phyloP scores from a whole-genome alignment of 2,797 vertebrate species.

The Pangasius sanitwongsei region DNA sequence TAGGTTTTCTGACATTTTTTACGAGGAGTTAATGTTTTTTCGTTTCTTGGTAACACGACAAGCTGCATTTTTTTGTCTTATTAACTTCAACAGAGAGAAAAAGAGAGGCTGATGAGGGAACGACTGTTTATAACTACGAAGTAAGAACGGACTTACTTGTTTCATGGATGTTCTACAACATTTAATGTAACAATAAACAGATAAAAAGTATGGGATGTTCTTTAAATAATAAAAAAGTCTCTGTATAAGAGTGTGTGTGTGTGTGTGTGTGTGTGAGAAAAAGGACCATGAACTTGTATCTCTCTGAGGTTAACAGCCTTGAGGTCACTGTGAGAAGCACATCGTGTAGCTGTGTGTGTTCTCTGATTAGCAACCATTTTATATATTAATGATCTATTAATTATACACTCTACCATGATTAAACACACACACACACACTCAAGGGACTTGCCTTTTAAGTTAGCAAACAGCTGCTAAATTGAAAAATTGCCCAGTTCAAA shows the following conservation, averaged over 20 bases:
- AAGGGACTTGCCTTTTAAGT: not conserved
- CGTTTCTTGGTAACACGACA: too few relatives aligned
- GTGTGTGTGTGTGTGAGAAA: not conserved
- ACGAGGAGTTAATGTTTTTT: too few relatives aligned
- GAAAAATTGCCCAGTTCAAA: not conserved
- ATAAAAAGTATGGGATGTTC: too few relatives aligned
- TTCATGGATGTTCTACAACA: too few relatives aligned
- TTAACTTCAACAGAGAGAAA: too few relatives aligned
- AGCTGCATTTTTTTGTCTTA: too few relatives aligned
- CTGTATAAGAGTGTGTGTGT: not conserved
- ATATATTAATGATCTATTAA: not conserved
- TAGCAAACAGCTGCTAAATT: not conserved
- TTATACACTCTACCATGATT: not conserved
- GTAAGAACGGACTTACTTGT: too few relatives aligned
- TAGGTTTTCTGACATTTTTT: too few relatives aligned
- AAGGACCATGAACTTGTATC: slow-evolving; percentile 16
- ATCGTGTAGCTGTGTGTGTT: not conserved
- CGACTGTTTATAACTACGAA: too few relatives aligned
- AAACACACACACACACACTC: not conserved
- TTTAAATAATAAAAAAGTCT: too few relatives aligned
- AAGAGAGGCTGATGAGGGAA: too few relatives aligned
- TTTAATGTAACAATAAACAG: too few relatives aligned
- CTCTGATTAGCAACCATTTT: not conserved
- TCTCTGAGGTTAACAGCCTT: slow-evolving; percentile 40
- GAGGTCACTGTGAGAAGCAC: slow-evolving; percentile 26